phyloP scores from a whole-genome alignment of 2,797 vertebrate genomes.

The Phyllotis vaccarum region DNA sequence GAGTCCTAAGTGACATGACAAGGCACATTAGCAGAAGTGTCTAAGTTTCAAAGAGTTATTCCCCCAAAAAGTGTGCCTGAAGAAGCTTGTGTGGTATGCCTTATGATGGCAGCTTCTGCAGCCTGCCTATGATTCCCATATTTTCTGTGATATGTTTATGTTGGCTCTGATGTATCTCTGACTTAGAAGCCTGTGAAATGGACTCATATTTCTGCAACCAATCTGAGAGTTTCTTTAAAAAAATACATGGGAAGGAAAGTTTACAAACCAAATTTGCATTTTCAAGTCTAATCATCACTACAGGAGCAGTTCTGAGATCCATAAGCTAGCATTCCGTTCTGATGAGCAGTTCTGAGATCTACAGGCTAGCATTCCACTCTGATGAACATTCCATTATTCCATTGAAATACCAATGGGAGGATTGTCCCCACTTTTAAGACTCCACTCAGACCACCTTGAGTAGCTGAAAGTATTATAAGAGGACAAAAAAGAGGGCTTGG shows the following conservation, averaged over 20 bases:
- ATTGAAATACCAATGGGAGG: neutral
- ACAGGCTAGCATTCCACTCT: neutral
- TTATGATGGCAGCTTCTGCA: neutral
- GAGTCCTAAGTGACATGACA: neutral
- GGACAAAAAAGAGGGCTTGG: neutral
- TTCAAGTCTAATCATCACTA: neutral
- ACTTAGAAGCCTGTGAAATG: neutral
- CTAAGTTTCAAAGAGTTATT: neutral
- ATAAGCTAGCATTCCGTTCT: neutral
- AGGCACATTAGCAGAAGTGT: neutral
- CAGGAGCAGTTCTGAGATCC: neutral
- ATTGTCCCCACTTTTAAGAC: neutral
- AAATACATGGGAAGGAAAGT: neutral
- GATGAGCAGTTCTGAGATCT: neutral
- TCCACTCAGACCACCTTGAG: neutral
- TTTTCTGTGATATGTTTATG: neutral
- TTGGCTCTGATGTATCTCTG: constrained; percentile 20
- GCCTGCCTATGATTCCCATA: neutral
- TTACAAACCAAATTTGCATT: constrained; percentile 53
- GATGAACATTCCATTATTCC: too few relatives aligned
- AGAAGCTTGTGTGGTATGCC: neutral
- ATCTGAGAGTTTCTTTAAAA: neutral
- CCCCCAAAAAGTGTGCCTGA: neutral
- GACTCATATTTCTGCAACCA: constrained; percentile 34
- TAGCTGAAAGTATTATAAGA: neutral